These are phyloP conservation scores for Muscicapa adusta DNA, from an alignment of 2,113 vertebrate genomes.

Conservation along the genomic window DNA sequence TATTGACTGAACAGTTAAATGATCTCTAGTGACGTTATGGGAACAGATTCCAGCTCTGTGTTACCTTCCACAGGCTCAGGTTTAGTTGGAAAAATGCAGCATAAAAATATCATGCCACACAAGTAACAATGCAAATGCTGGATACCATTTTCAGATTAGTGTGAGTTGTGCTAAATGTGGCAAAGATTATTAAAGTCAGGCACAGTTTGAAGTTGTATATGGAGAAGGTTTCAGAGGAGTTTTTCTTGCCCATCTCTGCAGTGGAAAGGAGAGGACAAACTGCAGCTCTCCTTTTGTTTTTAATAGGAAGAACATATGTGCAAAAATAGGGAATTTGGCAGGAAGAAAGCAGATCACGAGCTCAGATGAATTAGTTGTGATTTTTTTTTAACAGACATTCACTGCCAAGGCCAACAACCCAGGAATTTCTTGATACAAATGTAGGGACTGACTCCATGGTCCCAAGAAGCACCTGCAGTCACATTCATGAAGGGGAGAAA, in stretches of 20 bases:
- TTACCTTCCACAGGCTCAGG: neutral
- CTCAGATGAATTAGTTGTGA: neutral
- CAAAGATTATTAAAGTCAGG: neutral
- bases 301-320: neutral
- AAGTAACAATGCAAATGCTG: neutral
- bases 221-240: neutral
- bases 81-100: constrained; percentile 16
- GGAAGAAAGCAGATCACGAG: neutral
- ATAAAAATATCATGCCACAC: neutral
- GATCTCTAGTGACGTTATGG: neutral
- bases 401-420: neutral
- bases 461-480: neutral
- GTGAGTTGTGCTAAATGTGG: neutral
- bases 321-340: neutral
- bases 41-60: neutral
- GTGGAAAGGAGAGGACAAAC: neutral
- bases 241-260: neutral
- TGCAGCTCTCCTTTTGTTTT: neutral
- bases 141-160: neutral
- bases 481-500: neutral
- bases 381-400: neutral
- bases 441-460: neutral
- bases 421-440: neutral
- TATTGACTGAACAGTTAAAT: constrained; percentile 4
- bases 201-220: neutral